Conservation (phyloP, 2,113 vertebrate genomes). For the Alligator sinensis region DNA sequence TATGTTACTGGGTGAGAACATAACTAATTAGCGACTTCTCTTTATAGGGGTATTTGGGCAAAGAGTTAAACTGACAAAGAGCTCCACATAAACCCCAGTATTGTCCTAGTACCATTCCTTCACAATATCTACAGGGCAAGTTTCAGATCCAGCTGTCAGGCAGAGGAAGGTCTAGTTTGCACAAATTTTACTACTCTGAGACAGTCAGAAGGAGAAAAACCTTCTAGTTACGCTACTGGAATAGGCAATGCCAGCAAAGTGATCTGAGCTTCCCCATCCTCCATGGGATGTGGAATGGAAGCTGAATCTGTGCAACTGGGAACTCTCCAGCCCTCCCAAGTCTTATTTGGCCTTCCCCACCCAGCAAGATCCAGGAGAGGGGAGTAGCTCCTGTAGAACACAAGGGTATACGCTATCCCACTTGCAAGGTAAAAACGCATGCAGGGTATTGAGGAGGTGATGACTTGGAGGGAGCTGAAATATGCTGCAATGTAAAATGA, state of each 20-base stretch:
- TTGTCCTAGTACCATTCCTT: background rate
- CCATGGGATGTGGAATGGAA: fast-evolving
- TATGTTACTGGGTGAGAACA: fast-evolving
- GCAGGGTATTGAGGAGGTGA: no score
- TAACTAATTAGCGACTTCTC: background rate
- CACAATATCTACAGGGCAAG: background rate
- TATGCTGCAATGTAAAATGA: background rate
- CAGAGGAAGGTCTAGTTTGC: background rate
- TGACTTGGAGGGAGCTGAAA: background rate
- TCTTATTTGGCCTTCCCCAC: fast-evolving
- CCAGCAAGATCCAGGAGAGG: fast-evolving
- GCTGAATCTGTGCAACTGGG: background rate
- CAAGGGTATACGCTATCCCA: background rate
- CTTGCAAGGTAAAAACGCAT: background rate
- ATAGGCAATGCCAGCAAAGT: no score
- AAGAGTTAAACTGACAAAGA: fast-evolving
- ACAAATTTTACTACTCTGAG: background rate
- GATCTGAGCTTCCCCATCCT: no score
- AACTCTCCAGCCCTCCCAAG: background rate
- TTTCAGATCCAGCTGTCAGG: background rate
- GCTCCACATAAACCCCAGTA: fast-evolving
- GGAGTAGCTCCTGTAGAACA: background rate
- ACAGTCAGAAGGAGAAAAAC: background rate
- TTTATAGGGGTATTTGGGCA: background rate
- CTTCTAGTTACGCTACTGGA: no score